phyloP scores from a whole-genome alignment of 2,797 vertebrate genomes.

The Cryptoprocta ferox region DNA sequence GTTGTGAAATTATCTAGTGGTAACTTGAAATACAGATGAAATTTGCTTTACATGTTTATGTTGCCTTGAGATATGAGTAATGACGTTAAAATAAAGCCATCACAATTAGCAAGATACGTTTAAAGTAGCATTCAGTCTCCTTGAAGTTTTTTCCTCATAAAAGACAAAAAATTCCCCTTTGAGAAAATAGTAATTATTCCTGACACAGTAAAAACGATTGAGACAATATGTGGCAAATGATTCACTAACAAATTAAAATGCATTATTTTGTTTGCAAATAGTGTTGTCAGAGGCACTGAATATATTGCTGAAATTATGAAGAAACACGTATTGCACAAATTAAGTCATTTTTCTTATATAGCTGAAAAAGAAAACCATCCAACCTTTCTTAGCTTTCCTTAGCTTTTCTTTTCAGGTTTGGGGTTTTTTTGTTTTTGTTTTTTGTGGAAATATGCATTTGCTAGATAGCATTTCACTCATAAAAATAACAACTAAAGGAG shows the following conservation, averaged over 20 bases:
- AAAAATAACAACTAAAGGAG: not conserved
- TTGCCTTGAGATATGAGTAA: not conserved
- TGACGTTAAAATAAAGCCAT: slow-evolving; percentile 7
- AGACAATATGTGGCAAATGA: not conserved
- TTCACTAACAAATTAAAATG: slow-evolving; percentile 1
- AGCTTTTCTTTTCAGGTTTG: not conserved
- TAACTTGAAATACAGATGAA: not conserved
- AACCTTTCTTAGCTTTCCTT: not conserved
- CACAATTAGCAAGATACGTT: not conserved
- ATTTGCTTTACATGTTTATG: not conserved
- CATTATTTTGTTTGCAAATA: slow-evolving; percentile 25
- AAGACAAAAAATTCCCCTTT: not conserved
- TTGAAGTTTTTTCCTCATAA: slow-evolving; percentile 12
- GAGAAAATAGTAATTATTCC: not conserved
- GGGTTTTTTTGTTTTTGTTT: not conserved
- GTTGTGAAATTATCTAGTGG: not conserved
- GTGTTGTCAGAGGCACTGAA: not conserved
- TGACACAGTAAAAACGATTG: not conserved
- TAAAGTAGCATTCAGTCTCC: not conserved
- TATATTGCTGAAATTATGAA: not conserved
- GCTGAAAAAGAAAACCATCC: not conserved
- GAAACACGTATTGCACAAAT: not conserved
- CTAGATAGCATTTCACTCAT: not conserved
- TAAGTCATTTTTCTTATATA: not conserved
- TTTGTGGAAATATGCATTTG: not conserved